Evolutionary conservation across 2,888 invertebrate genomes (phyloP), one percentile per base, ranked within the genome.

Genomic region (Podabrus alpinus): DNA sequence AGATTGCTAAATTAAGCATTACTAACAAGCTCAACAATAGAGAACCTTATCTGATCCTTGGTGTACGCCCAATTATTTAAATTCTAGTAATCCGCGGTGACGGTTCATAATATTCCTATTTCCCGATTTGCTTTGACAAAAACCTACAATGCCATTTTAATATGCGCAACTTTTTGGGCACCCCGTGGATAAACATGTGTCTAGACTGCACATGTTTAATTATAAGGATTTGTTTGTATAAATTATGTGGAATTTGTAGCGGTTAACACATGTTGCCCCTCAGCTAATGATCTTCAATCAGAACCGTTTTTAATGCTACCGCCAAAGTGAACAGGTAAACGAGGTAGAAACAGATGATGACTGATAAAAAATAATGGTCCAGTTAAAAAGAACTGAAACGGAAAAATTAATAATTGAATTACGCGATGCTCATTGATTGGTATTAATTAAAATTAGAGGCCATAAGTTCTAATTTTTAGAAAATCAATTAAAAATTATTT

Each of bases 131-230:
- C 4, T 5, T 13, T 29, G 13, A 29, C 13, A 13, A 13, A 29
- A 29, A 29, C 13, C 13, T 29, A 29, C 29, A 13, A 29, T 13
- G 13, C 13, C 13, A 13, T 29, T 29, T 13, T 13, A 29, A 25
- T 25, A 25, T 25, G 10, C 25, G 25, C 25, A 25, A 29, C 29
- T 29, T 29, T 29, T 13, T 13, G 29, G 29, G n/a, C 13, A 29
- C n/a, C 29, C 29, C 29, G 29, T 29, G 29, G 29, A 29, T 29
- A 29, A 29, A 29, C 29, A 29, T 29, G 64, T 66, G 76, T 76
- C 76, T 76, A 74, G 76, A 76, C 74, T 67, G 69, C 76, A 76
- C 71, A 70, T 76, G 76, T 76, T 74, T 76, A 76, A 76, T 74
- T 74, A 29, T 29, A 29, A 74, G 59, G 68, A 62, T 76, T 73